These are phyloP conservation scores for Aptenodytes patagonicus DNA, from an alignment of 2,113 vertebrate species.

Conservation along the genomic window DNA sequence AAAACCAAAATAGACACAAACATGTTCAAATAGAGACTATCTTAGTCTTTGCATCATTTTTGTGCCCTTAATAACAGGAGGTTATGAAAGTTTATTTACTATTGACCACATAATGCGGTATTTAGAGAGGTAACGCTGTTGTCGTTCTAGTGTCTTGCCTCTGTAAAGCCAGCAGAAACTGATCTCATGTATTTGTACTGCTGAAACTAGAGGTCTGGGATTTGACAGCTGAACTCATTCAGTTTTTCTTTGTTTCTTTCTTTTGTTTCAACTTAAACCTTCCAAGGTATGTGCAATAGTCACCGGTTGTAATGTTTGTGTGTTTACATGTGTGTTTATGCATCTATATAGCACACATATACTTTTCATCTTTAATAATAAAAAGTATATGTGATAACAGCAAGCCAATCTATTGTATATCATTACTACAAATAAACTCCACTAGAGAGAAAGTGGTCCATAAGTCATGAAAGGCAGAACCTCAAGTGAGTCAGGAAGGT, in stretches of 20 bases:
- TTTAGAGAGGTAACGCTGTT: not conserved
- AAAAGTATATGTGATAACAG: not conserved
- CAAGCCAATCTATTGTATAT: not conserved
- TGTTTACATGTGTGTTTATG: not conserved
- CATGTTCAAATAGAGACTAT: not conserved
- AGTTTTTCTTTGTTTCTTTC: not conserved
- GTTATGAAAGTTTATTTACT: not conserved
- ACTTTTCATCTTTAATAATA: not conserved
- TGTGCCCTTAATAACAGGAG: not conserved
- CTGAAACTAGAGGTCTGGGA: not conserved
- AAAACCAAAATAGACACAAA: not conserved
- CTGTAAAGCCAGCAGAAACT: not conserved
- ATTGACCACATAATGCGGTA: not conserved
- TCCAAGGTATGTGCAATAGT: not conserved
- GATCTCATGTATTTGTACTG: not conserved
- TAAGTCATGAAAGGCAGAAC: constrained; percentile 12
- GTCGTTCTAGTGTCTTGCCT: not conserved
- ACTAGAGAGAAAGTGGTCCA: not conserved
- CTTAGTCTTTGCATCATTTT: not conserved
- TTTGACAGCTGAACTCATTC: not conserved
- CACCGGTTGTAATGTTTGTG: rapidly evolving
- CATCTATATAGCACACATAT: not conserved
- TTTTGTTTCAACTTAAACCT: not conserved
- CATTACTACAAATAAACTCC: constrained; percentile 4
- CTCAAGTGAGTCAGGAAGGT: constrained; percentile 13